Evolutionary conservation across 2,888 invertebrate genomes (phyloP).

Genomic region (Aplocera efformata): DNA sequence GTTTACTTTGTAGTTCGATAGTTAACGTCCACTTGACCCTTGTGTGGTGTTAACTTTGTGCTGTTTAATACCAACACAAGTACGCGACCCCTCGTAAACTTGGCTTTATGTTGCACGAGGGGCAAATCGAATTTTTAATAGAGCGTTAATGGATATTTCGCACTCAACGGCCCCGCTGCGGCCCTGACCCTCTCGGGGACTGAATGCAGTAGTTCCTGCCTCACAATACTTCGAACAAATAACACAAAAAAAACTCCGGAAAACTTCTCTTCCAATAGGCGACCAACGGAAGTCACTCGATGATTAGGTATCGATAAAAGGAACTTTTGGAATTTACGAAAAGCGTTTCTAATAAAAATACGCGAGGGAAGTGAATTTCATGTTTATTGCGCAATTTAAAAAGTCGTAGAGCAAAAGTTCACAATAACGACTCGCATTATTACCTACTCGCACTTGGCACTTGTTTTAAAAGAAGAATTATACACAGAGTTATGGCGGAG

Average conservation of each 20-base stretch:
- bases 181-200: constrained; percentile 21
- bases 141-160: constrained; percentile 50
- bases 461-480: constrained; percentile 19
- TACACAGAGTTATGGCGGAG: constrained; percentile 21
- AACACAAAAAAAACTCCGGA: constrained; percentile 13
- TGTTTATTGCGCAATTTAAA: constrained; percentile 43
- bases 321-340: constrained; percentile 26
- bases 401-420: constrained; percentile 41
- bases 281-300: constrained; percentile 19
- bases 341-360: constrained; percentile 34
- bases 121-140: constrained; percentile 57
- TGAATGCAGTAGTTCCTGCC: constrained; percentile 15
- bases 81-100: constrained; percentile 46
- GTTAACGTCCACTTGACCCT: constrained; percentile 50
- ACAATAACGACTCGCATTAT: constrained; percentile 34
- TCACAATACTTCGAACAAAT: constrained; percentile 21
- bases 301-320: constrained; percentile 31
- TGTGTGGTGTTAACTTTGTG: constrained; percentile 48
- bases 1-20: constrained; percentile 49
- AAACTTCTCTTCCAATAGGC: constrained; percentile 19
- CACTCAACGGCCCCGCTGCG: constrained; percentile 35
- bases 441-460: constrained; percentile 21
- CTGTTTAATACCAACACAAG: constrained; percentile 41
- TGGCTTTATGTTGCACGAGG: constrained; percentile 50
- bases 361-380: constrained; percentile 34